Percentiles rank a stretch among this genome's conserved stretches.
phyloP scores from a whole-genome alignment of 1,140 invertebrate species.

The Tribolium madens region DNA sequence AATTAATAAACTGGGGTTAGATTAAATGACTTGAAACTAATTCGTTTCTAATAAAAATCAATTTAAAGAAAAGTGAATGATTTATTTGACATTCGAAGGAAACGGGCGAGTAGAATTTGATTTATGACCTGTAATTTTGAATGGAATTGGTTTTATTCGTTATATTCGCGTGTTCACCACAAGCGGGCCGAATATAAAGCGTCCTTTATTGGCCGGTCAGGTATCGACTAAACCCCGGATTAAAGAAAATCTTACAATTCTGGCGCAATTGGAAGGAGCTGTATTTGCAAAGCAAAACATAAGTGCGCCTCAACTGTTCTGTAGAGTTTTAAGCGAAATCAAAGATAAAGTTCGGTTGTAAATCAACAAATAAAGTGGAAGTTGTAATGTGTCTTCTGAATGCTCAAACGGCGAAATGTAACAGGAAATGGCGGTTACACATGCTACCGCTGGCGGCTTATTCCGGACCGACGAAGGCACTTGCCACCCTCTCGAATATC shows the following conservation, averaged over 20 bases:
- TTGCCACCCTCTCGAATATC: conserved; percentile 36
- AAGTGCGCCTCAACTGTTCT: conserved; percentile 30
- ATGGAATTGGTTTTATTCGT: conserved; percentile 37
- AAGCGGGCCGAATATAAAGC: conserved; percentile 1
- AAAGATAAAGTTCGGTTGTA: conserved; percentile 48
- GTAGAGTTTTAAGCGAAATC: conserved; percentile 40
- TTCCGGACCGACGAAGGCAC: conserved; percentile 15
- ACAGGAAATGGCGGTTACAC: conserved; percentile 49
- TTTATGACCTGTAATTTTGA: conserved; percentile 39
- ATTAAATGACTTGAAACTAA: conserved; percentile 8
- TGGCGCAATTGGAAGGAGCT: background rate
- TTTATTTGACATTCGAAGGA: conserved; percentile 36
- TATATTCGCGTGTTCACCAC: conserved; percentile 21
- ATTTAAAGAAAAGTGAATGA: conserved; percentile 25
- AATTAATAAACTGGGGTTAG: background rate
- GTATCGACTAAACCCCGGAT: background rate
- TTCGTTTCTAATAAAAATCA: conserved; percentile 30
- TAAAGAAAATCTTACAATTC: no score
- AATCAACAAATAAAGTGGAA: conserved; percentile 53
- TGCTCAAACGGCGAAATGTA: conserved; percentile 50
- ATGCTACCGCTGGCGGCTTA: conserved; percentile 46
- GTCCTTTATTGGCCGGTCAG: conserved; percentile 20
- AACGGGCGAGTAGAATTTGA: conserved; percentile 9
- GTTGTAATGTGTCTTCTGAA: conserved; percentile 51
- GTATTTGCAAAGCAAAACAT: conserved; percentile 25